Percentiles rank a stretch among this genome's conserved stretches.
Evolutionary conservation across 1,140 invertebrate species (phyloP).

Genomic region (Venustaconcha ellipsiformis): DNA sequence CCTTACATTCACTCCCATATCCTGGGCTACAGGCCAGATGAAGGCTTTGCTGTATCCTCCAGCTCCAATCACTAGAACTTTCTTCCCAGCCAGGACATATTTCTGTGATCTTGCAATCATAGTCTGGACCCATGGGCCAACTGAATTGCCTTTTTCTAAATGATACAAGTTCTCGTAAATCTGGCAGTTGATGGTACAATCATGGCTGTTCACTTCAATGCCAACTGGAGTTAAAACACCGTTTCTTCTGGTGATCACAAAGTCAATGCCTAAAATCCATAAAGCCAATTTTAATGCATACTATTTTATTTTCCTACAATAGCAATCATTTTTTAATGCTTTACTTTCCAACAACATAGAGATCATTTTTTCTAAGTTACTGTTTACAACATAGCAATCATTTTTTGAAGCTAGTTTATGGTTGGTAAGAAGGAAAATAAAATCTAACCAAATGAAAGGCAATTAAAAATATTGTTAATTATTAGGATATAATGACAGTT

Average conservation of each 20-base stretch:
- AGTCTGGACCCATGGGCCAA: conserved; percentile 25
- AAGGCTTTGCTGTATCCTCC: conserved; percentile 36
- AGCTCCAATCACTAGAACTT: conserved; percentile 38
- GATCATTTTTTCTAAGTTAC: no score
- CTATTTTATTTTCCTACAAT: no score
- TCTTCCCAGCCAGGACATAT: conserved; percentile 31
- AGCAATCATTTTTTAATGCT: no score
- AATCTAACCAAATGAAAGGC: no score
- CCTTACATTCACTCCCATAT: conserved; percentile 45
- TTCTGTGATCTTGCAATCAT: conserved; percentile 36
- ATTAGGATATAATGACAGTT: no score
- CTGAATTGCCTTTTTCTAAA: neutral
- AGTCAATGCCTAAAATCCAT: conserved; percentile 36
- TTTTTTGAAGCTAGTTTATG: no score
- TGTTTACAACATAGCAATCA: no score
- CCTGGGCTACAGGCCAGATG: conserved; percentile 29
- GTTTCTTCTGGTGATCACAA: conserved; percentile 22
- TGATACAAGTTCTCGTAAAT: conserved; percentile 34
- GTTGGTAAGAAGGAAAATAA: no score
- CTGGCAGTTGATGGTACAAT: conserved; percentile 49
- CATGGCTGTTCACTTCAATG: conserved; percentile 47
- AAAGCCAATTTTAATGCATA: no score
- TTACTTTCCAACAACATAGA: no score
- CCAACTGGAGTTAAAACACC: conserved; percentile 23
- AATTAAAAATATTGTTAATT: no score